phyloP scores from a whole-genome alignment of 2,113 vertebrate genomes.

The Gobio gobio region DNA sequence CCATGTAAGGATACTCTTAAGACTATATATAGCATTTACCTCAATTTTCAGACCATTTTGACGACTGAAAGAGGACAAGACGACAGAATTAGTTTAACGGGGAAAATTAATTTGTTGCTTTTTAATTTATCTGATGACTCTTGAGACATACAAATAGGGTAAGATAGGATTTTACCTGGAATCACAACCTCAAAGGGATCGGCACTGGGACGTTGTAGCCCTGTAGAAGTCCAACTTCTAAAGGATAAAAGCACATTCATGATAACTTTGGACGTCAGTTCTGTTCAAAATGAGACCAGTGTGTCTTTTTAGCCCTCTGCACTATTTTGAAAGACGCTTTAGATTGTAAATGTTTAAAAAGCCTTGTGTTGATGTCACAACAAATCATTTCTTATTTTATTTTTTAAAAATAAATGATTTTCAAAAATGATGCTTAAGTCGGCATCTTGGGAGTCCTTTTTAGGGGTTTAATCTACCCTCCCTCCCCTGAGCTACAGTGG shows the following conservation, averaged over 20 bases:
- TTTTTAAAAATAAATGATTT: conserved; percentile 3
- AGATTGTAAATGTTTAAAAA: neutral
- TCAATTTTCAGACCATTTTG: conserved; percentile 66
- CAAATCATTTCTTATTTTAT: neutral
- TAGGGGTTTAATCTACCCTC: conserved; percentile 68
- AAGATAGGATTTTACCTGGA: neutral
- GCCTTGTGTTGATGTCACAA: neutral
- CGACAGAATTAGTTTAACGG: neutral
- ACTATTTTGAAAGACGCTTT: neutral
- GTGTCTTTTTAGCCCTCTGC: neutral
- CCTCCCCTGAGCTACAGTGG: conserved; percentile 64
- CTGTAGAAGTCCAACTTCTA: neutral
- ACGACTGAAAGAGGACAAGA: neutral
- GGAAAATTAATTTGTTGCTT: neutral
- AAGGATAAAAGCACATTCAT: neutral
- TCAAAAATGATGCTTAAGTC: conserved; percentile 6
- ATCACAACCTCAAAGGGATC: neutral
- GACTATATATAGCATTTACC: conserved; percentile 92
- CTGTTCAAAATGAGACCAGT: neutral
- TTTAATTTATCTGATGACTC: neutral
- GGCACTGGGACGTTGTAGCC: neutral
- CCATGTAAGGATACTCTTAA: conserved; percentile 89
- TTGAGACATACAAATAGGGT: neutral
- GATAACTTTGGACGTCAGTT: neutral
- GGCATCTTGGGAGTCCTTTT: conserved; percentile 69